Conservation (phyloP, 2,113 vertebrate species). For the Zosterops lateralis region DNA sequence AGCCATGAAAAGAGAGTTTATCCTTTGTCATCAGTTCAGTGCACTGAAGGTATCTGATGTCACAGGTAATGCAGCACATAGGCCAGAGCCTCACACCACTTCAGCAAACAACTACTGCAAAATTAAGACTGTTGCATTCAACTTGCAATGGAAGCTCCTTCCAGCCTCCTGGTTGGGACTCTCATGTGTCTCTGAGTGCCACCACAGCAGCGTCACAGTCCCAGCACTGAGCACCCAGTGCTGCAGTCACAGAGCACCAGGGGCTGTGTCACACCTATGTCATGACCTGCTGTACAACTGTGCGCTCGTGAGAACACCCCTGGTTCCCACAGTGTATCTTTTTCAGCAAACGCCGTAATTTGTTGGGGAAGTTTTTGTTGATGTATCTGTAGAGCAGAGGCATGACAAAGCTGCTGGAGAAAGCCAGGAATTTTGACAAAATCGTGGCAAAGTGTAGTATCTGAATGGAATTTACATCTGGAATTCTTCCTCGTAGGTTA, state of each 20-base stretch:
- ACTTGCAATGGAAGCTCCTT: background rate
- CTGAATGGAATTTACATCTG: slow-evolving; percentile 62
- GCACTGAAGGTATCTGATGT: slow-evolving; percentile 7
- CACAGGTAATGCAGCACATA: background rate
- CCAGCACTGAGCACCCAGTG: background rate
- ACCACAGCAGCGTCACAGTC: background rate
- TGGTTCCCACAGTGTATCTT: slow-evolving; percentile 82
- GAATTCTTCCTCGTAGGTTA: slow-evolving; percentile 64
- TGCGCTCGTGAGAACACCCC: slow-evolving; percentile 81
- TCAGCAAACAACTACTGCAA: background rate
- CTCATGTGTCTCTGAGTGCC: background rate
- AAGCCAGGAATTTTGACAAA: slow-evolving; percentile 86
- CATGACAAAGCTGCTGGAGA: slow-evolving; percentile 89
- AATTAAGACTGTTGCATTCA: slow-evolving; percentile 1
- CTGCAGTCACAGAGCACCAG: background rate
- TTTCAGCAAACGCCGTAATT: slow-evolving; percentile 83
- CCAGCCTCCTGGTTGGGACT: background rate
- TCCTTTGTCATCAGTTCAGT: slow-evolving; percentile 16
- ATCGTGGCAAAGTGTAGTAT: slow-evolving; percentile 80
- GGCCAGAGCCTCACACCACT: background rate
- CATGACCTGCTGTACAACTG: slow-evolving; percentile 84
- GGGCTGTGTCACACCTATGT: slow-evolving; percentile 54
- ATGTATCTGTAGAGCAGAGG: slow-evolving; percentile 91
- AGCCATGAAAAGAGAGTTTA: background rate
- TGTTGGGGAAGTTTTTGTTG: slow-evolving; percentile 89